Evolutionary conservation across 2,113 vertebrate species (phyloP).

Genomic region (Lepisosteus osseus): DNA sequence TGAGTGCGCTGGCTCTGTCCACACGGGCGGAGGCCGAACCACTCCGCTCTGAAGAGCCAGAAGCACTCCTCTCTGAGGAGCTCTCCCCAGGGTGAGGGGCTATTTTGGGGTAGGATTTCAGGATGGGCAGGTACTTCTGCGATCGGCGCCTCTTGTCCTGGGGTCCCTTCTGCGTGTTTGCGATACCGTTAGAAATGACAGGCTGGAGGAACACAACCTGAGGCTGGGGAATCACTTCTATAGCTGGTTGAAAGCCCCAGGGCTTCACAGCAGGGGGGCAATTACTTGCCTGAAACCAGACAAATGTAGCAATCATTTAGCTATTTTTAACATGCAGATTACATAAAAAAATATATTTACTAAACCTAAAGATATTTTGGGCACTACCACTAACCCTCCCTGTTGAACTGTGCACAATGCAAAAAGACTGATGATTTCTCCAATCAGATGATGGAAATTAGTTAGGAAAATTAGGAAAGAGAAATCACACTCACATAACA

Average conservation of each 20-base stretch:
- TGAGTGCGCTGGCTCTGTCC: conserved; percentile 30
- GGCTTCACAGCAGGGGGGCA: conserved; percentile 63
- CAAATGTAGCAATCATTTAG: background rate
- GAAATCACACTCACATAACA: too few species aligned
- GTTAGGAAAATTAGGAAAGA: too few species aligned
- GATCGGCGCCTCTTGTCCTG: conserved; percentile 63
- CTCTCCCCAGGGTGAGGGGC: conserved; percentile 77
- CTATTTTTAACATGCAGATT: too few species aligned
- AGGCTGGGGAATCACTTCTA: conserved; percentile 80
- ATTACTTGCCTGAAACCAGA: conserved; percentile 41
- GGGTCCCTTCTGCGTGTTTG: conserved; percentile 40
- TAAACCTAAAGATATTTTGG: too few species aligned
- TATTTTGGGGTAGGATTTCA: conserved; percentile 84
- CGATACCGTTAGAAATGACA: conserved; percentile 58
- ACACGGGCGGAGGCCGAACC: conserved; percentile 30
- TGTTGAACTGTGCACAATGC: background rate
- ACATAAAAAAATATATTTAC: too few species aligned
- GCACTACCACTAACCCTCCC: too few species aligned
- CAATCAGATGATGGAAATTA: too few species aligned
- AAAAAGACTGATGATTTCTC: background rate
- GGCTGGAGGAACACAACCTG: conserved; percentile 80
- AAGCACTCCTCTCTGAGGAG: conserved; percentile 35
- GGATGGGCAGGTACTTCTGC: conserved; percentile 71
- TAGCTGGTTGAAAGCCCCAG: conserved; percentile 75
- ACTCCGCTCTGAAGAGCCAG: conserved; percentile 34